Evolutionary conservation across 2,888 invertebrate genomes (phyloP).

Genomic region (Perithous albicinctus): DNA sequence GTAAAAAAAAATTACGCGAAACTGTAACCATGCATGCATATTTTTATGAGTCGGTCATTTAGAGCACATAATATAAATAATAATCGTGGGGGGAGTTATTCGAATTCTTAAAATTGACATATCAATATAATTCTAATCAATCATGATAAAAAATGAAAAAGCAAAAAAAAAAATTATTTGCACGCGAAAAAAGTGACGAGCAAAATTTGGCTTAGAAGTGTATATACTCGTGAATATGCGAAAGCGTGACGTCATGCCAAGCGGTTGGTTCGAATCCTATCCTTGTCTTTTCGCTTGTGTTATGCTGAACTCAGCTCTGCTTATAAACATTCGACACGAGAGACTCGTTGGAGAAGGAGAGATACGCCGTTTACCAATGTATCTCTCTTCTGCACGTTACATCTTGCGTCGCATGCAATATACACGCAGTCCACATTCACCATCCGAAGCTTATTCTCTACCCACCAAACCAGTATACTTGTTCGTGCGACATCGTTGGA

Average conservation of each 20-base stretch:
- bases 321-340: neutral
- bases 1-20: too few species aligned
- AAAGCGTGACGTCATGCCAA: conserved; percentile 24
- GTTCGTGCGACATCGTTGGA: neutral
- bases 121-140: neutral
- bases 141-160: neutral
- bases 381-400: neutral
- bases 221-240: neutral
- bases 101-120: neutral
- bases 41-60: neutral
- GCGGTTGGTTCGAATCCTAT: neutral
- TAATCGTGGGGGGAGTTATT: neutral
- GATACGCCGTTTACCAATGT: neutral
- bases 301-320: conserved; percentile 8
- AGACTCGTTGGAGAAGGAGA: neutral
- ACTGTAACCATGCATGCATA: too few species aligned
- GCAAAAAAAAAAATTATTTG: neutral
- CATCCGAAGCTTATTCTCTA: neutral
- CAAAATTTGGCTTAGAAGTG: neutral
- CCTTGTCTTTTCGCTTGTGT: conserved; percentile 5
- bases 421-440: conserved; percentile 1
- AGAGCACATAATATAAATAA: neutral
- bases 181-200: neutral
- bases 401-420: neutral
- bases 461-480: neutral